Conservation (phyloP, 2,113 vertebrate species). For the Scopus umbretta region DNA sequence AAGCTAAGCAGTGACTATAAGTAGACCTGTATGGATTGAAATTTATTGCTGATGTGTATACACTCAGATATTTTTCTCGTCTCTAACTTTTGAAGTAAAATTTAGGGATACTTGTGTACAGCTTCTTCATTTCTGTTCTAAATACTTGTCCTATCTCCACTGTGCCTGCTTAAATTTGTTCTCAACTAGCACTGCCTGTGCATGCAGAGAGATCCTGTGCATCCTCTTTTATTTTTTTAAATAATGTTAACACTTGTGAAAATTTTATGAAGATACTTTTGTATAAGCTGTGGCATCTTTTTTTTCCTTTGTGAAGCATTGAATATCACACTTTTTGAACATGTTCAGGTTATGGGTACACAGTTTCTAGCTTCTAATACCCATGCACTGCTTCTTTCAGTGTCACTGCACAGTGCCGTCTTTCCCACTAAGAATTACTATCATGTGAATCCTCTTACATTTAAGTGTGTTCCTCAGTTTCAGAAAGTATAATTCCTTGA, state of each 20-base stretch:
- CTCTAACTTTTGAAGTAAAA: constrained; percentile 60
- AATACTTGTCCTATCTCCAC: constrained; percentile 71
- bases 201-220: constrained; percentile 86
- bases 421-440: constrained; percentile 62
- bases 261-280: constrained; percentile 89
- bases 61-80: constrained; percentile 65
- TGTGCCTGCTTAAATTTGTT: constrained; percentile 88
- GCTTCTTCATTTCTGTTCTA: constrained; percentile 69
- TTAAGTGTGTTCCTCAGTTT: constrained; percentile 66
- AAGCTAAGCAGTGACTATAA: constrained; percentile 69
- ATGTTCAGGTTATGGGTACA: constrained; percentile 74
- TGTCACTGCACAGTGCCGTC: constrained; percentile 68
- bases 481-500: constrained; percentile 68
- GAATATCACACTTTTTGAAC: constrained; percentile 80
- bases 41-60: constrained; percentile 47
- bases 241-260: constrained; percentile 90
- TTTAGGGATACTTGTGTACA: constrained; percentile 63
- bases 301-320: constrained; percentile 79
- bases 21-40: constrained; percentile 65
- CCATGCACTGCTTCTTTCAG: constrained; percentile 66
- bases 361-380: constrained; percentile 71
- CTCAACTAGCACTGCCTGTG: constrained; percentile 91
- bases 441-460: constrained; percentile 70
- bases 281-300: constrained; percentile 89
- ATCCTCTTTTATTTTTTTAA: constrained; percentile 89